A percentile compares a stretch with the other conserved stretches of the same genome.
Evolutionary conservation across 2,113 vertebrate genomes (phyloP).

Genomic region (Neogobius melanostomus): DNA sequence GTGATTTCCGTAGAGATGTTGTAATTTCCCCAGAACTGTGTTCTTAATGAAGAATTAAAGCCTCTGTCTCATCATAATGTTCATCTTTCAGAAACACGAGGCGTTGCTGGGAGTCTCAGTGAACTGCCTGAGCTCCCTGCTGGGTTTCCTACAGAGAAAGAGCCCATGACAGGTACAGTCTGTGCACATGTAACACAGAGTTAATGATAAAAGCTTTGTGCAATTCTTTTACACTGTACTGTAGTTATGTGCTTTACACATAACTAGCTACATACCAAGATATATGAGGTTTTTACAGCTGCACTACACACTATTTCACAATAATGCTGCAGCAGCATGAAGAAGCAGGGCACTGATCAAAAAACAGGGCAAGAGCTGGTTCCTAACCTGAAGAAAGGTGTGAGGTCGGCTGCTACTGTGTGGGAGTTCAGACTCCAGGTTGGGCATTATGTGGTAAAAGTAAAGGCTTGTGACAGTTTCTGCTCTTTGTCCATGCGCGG

Average conservation of each 20-base stretch:
- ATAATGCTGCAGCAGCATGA: too few species aligned
- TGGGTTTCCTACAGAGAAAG: constrained; percentile 81
- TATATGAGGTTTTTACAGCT: too few species aligned
- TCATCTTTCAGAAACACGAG: constrained; percentile 82
- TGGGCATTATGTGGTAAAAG: too few species aligned
- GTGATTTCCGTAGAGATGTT: constrained; percentile 15
- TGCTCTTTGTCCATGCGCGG: too few species aligned
- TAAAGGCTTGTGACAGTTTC: too few species aligned
- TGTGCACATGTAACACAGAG: not conserved
- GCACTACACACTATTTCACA: too few species aligned
- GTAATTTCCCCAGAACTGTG: constrained; percentile 5
- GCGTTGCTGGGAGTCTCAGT: constrained; percentile 81
- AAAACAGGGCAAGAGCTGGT: too few species aligned
- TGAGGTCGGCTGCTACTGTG: too few species aligned
- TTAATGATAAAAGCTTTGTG: not conserved
- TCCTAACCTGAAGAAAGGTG: too few species aligned
- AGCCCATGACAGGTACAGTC: constrained; percentile 79
- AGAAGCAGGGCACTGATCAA: too few species aligned
- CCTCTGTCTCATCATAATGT: not conserved
- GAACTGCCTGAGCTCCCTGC: constrained; percentile 84
- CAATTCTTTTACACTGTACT: not conserved
- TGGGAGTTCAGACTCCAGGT: too few species aligned
- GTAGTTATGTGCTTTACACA: not conserved
- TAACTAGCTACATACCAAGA: too few species aligned
- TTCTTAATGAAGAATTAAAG: not conserved